Base-by-base conservation (phyloP, 2,888 invertebrate species). In the Nasonovia ribisnigri region DNA sequence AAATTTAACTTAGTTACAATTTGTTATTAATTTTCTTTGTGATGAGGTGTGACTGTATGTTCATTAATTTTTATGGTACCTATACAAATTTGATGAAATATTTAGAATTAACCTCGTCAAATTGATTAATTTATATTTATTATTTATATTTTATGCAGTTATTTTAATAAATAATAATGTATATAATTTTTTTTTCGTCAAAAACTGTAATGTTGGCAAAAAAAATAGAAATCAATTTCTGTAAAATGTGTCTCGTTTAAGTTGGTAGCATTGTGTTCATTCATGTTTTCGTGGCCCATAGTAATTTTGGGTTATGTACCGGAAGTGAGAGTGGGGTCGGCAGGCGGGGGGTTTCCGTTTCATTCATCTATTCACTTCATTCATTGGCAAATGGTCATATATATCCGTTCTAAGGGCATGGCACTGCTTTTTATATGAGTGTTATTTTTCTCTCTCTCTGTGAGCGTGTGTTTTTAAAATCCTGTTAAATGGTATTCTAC, bases 281-380 rank as follows among this genome's bases (percentile, higher is more conserved):
- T 93, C 93, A 93, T 93, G 93, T 93, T 93, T 93, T 93, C 93
- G 93, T 93, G 93, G 93, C 93, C 93, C 93, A 93, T 93, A 93
- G 93, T 93, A 93, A 93, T 93, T 93, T 93, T 93, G 93, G 93
- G 93, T 93, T 93, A 93, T 93, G 93, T 93, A 93, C 93, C 93
- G 93, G 93, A 93, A 93, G 93, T 93, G 90, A 86, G 93, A 93
- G 93, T 93, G 93, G 93, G 93, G 93, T 90, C 93, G 90, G 90
- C 57, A 67, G 90, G 93, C 90, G 93, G 93, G 93, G 93, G 93
- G 93, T 93, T 93, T 93, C 93, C 93, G 93, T 93, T 93, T 93
- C 93, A 93, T 93, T 93, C 93, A 93, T 93, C 93, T 93, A 93
- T 93, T 93, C 90, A 93, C 93, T 93, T 93, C 93, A 93, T 93